phyloP scores from a whole-genome alignment of 2,113 vertebrate species.

The Menidia beryllina region DNA sequence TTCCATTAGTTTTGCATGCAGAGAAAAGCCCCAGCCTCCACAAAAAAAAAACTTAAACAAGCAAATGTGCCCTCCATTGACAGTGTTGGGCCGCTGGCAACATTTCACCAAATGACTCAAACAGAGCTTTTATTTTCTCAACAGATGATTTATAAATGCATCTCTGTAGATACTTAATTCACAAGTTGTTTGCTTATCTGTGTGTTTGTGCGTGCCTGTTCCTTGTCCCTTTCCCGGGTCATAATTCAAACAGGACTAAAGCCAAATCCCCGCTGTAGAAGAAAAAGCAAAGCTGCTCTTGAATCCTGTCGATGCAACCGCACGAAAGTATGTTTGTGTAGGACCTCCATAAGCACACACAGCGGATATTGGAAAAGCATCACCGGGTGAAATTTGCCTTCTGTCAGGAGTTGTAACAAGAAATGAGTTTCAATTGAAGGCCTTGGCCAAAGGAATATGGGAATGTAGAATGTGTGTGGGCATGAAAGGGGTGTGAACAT shows the following conservation, averaged over 20 bases:
- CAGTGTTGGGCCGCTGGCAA: constrained; percentile 12
- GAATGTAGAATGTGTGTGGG: constrained; percentile 26
- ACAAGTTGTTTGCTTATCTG: neutral
- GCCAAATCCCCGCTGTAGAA: neutral
- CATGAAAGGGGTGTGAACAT: constrained; percentile 40
- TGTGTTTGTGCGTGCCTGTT: neutral
- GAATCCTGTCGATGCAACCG: constrained; percentile 2
- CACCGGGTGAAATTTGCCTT: constrained; percentile 34
- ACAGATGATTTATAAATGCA: constrained; percentile 15
- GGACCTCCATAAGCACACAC: constrained; percentile 54
- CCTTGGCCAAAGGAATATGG: constrained; percentile 38
- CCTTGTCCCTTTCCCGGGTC: neutral
- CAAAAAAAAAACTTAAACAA: constrained; percentile 30
- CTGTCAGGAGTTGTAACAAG: constrained; percentile 43
- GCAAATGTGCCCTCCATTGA: constrained; percentile 41
- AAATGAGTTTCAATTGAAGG: constrained; percentile 60
- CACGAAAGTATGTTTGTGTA: constrained; percentile 49
- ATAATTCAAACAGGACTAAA: constrained; percentile 21
- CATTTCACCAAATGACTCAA: constrained; percentile 15
- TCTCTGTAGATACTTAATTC: neutral
- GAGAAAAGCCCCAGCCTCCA: constrained; percentile 36
- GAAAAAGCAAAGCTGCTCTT: constrained; percentile 20
- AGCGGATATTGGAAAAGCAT: constrained; percentile 52
- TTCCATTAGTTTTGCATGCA: constrained; percentile 61
- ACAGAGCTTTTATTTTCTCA: constrained; percentile 24